Percentiles rank a stretch among this genome's conserved stretches.
phyloP scores from a whole-genome alignment of 1,140 invertebrate species.

The Camponotus vicinus region DNA sequence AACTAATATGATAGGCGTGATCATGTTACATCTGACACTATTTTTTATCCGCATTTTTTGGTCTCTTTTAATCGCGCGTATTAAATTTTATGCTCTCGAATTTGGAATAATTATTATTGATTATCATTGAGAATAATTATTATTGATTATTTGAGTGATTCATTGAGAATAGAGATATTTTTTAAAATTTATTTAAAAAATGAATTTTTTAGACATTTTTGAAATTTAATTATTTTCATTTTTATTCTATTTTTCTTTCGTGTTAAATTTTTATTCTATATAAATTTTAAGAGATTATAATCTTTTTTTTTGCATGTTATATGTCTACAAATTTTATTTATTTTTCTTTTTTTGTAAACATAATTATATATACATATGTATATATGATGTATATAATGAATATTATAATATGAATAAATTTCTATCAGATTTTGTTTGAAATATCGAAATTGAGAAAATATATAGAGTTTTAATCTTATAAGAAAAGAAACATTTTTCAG shows the following conservation, averaged over 20 bases:
- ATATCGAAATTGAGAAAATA: neutral
- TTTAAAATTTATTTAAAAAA: too few relatives aligned
- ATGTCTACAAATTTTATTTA: neutral
- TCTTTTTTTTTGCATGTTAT: neutral
- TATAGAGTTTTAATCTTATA: neutral
- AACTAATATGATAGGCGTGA: slow-evolving; percentile 45
- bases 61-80: slow-evolving; percentile 24
- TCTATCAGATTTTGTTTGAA: neutral
- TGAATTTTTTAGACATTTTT: neutral
- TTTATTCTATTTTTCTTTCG: neutral
- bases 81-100: slow-evolving; percentile 29
- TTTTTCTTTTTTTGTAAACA: neutral
- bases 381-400: neutral
- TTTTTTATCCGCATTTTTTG: slow-evolving; percentile 27
- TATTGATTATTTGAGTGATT: too few relatives aligned
- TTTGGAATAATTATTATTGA: slow-evolving; percentile 21
- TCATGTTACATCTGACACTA: neutral
- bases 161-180: too few relatives aligned
- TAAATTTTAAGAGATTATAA: neutral
- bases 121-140: too few relatives aligned
- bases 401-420: neutral
- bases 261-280: neutral
- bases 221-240: neutral
- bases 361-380: neutral
- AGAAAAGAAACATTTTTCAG: neutral